Evolutionary conservation across 2,797 vertebrate species (phyloP).

Genomic region (Pterois miles): DNA sequence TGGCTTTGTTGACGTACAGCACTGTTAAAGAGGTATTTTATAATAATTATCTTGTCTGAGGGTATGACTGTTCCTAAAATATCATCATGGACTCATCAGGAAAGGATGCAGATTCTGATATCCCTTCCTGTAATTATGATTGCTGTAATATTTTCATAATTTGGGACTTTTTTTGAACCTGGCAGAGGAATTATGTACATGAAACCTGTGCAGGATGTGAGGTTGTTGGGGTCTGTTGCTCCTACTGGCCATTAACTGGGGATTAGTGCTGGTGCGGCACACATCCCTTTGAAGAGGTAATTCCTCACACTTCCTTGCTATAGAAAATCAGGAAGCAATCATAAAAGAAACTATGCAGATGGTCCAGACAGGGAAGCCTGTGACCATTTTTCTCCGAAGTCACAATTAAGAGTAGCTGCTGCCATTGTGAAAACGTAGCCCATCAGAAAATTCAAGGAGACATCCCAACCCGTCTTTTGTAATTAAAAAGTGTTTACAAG

Average conservation of each 20-base stretch:
- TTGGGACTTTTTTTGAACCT: slow-evolving; percentile 37
- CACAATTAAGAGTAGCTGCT: slow-evolving; percentile 56
- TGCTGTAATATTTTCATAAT: slow-evolving; percentile 21
- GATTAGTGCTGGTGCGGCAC: slow-evolving; percentile 81
- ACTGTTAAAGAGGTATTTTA: background rate
- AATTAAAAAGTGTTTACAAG: slow-evolving; percentile 56
- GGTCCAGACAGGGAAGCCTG: slow-evolving; percentile 50
- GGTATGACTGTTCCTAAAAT: background rate
- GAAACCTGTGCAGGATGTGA: slow-evolving; percentile 67
- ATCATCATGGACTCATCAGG: background rate
- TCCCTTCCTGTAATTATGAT: background rate
- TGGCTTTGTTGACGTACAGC: background rate
- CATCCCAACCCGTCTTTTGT: background rate
- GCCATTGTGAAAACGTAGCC: slow-evolving; percentile 51
- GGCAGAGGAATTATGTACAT: slow-evolving; percentile 67
- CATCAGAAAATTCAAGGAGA: slow-evolving; percentile 53
- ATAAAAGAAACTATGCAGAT: slow-evolving; percentile 70
- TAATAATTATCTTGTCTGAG: background rate
- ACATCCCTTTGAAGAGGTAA: slow-evolving; percentile 76
- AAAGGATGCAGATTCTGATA: background rate
- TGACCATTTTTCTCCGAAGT: slow-evolving; percentile 38
- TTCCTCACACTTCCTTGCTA: slow-evolving; percentile 76
- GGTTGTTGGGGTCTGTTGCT: slow-evolving; percentile 75
- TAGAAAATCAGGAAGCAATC: slow-evolving; percentile 80
- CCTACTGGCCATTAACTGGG: slow-evolving; percentile 78